A percentile compares a stretch with the other conserved stretches of the same genome.
phyloP scores from a whole-genome alignment of 2,888 invertebrate genomes.

The Ellobium chinense region DNA sequence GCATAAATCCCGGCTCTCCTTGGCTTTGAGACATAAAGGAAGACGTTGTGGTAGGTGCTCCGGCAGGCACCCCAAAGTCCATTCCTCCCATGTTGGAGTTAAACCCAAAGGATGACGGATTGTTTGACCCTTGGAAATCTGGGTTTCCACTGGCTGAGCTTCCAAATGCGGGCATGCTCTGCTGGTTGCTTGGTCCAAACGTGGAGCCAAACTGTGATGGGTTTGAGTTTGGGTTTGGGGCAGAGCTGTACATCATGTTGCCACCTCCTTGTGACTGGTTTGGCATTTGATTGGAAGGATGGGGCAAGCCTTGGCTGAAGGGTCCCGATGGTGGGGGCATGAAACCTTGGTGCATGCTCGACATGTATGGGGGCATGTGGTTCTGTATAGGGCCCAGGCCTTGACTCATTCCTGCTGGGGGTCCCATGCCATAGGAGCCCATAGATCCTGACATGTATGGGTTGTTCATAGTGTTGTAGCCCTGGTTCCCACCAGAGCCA shows the following conservation, averaged over 20 bases:
- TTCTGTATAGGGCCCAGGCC: conserved; percentile 7
- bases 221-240: not conserved
- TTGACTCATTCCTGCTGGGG: conserved; percentile 1
- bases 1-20: not conserved
- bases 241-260: conserved; percentile 21
- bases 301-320: conserved; percentile 31
- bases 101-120: conserved; percentile 28
- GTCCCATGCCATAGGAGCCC: conserved; percentile 13
- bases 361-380: conserved; percentile 32
- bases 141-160: conserved; percentile 11
- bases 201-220: conserved; percentile 20
- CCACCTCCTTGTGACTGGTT: conserved; percentile 13
- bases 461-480: conserved; percentile 38
- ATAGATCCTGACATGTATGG: conserved; percentile 26
- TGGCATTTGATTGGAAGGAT: conserved; percentile 12
- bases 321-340: conserved; percentile 39
- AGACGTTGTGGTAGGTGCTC: conserved; percentile 25
- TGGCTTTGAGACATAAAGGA: conserved; percentile 34
- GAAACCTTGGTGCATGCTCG: conserved; percentile 20
- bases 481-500: not conserved
- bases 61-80: conserved; percentile 2
- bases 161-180: conserved; percentile 37
- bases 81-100: conserved; percentile 19
- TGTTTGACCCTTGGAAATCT: not conserved
- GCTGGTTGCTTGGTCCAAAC: conserved; percentile 25